These are phyloP conservation scores for Conus betulinus DNA, from an alignment of 1,140 invertebrate species.

Conservation along the genomic window DNA sequence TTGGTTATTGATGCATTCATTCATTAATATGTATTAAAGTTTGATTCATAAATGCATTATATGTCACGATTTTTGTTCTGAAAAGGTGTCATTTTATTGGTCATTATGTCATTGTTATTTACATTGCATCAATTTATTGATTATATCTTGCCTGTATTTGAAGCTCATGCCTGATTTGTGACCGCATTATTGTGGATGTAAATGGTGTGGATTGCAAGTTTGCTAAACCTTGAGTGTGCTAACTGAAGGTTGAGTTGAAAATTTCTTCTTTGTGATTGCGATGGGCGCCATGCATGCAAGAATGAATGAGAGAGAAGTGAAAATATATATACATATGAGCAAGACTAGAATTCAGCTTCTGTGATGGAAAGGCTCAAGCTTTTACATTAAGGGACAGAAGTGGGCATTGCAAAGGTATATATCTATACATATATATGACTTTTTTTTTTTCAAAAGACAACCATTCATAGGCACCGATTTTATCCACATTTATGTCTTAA, in stretches of 20 bases:
- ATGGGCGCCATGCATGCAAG: background rate
- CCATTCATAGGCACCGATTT: background rate
- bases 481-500: background rate
- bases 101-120: background rate
- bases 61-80: background rate
- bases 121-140: background rate
- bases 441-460: background rate
- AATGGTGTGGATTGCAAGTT: no score
- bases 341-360: background rate
- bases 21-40: background rate
- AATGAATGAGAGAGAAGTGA: background rate
- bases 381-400: background rate
- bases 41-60: background rate
- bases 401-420: no score
- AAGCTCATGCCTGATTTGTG: background rate
- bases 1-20: background rate
- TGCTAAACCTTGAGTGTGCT: no score
- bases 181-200: background rate
- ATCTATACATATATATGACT: no score
- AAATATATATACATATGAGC: background rate
- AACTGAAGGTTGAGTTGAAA: background rate
- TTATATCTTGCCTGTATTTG: background rate
- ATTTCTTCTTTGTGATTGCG: background rate
- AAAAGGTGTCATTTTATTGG: background rate
- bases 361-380: background rate